phyloP scores from a whole-genome alignment of 2,888 invertebrate genomes.

The Diaprepes abbreviatus region DNA sequence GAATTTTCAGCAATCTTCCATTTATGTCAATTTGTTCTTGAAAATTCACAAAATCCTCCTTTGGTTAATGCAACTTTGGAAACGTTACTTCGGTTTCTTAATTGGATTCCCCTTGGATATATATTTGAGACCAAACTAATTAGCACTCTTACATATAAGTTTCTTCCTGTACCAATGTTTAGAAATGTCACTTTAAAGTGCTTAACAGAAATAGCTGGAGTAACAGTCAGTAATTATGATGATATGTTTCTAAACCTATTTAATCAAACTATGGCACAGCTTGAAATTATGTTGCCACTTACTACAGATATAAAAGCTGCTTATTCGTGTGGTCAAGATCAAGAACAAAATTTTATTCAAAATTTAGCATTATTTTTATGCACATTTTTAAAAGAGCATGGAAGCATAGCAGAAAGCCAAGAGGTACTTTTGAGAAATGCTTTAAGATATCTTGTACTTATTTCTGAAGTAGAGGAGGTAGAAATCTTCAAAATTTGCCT shows the following conservation, averaged over 20 bases:
- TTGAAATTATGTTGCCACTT: slow-evolving; percentile 92
- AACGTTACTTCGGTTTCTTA: slow-evolving; percentile 95
- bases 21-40: slow-evolving; percentile 97
- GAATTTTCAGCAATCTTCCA: slow-evolving; percentile 99
- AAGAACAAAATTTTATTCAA: slow-evolving; percentile 99
- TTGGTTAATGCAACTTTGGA: slow-evolving; percentile 96
- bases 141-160: slow-evolving; percentile 94
- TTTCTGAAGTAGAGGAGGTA: slow-evolving; percentile 98
- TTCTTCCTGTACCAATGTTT: slow-evolving; percentile 88
- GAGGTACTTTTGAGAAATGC: slow-evolving; percentile 84
- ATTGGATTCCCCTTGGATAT: slow-evolving; percentile 99
- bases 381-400: slow-evolving; percentile 97
- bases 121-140: slow-evolving; percentile 99
- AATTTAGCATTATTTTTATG: slow-evolving; percentile 97
- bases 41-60: slow-evolving; percentile 97
- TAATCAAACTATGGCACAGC: slow-evolving; percentile 91
- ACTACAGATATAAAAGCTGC: slow-evolving; percentile 94
- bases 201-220: slow-evolving; percentile 96
- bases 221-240: slow-evolving; percentile 91
- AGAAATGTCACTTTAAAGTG: slow-evolving; percentile 98
- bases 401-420: slow-evolving; percentile 86
- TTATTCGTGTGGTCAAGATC: slow-evolving; percentile 93
- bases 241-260: slow-evolving; percentile 93
- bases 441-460: slow-evolving; percentile 87
- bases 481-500: slow-evolving; percentile 99